These are phyloP conservation scores for Synchiropus splendidus DNA, from an alignment of 2,113 vertebrate genomes.

Conservation along the genomic window DNA sequence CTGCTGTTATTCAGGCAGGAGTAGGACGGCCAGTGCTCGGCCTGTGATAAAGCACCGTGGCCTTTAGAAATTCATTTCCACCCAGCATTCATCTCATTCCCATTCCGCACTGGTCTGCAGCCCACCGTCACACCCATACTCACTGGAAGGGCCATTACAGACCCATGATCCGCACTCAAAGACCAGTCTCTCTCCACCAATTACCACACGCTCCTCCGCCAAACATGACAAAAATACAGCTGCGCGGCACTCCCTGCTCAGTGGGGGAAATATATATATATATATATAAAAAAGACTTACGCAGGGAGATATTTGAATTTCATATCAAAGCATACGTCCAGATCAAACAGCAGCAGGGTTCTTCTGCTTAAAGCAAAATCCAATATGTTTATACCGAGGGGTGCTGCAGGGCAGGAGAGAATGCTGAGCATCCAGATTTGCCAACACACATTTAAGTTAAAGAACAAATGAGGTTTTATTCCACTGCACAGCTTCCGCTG, in stretches of 20 bases:
- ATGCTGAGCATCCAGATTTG: constrained; percentile 2
- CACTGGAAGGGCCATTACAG: constrained; percentile 35
- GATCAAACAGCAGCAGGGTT: constrained; percentile 44
- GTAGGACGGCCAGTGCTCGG: constrained; percentile 59
- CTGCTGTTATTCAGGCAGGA: constrained; percentile 56
- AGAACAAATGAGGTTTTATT: constrained; percentile 4
- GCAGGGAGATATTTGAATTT: constrained; percentile 10
- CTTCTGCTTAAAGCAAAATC: constrained; percentile 43
- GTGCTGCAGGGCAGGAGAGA: constrained; percentile 20
- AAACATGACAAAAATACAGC: constrained; percentile 31
- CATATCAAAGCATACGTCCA: constrained; percentile 33
- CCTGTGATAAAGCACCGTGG: constrained; percentile 68
- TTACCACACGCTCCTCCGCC: constrained; percentile 28
- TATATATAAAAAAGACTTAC: constrained; percentile 4
- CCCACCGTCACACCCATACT: constrained; percentile 34
- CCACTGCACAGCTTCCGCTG: too few relatives aligned
- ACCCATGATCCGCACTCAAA: constrained; percentile 45
- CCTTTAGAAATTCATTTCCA: constrained; percentile 82
- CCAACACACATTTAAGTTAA: constrained; percentile 9
- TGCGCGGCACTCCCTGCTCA: constrained; percentile 6
- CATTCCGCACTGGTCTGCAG: constrained; percentile 57
- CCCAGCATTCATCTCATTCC: constrained; percentile 74
- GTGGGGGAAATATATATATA: constrained; percentile 6
- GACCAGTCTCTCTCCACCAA: constrained; percentile 28
- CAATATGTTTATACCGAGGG: constrained; percentile 36